Evolutionary conservation across 2,113 vertebrate genomes (phyloP), one percentile per base, ranked within the genome.

Genomic region (Himantopus leucocephalus): DNA sequence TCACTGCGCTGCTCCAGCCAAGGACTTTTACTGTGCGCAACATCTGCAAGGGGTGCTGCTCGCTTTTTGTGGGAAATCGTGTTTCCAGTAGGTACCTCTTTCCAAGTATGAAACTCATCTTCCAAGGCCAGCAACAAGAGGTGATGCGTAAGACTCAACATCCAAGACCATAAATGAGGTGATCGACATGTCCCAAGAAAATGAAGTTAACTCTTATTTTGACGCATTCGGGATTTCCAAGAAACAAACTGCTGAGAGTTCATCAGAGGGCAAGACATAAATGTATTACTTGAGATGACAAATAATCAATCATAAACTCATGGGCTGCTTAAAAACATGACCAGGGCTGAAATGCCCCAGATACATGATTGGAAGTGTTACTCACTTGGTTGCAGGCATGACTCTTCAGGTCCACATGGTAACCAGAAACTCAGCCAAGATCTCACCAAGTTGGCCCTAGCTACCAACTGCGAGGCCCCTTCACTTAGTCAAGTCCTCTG

Each of bases 361-460:
- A 68, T 72, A 56, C 3, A 11, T 14, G 62, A 76, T 12, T 68
- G 53, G 66, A 85, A 87, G 59, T 56, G 60, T 91, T 96, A 94
- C 60, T 94, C 68, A 74, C 50, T 86, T 63, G 56, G 60, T 85
- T 88, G 74, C 45, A 91, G 70, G 24, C 84, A 78, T 92, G 73
- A 94, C 74, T 94, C 73, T 59, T 93, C 85, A 72, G 35, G 62
- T 93, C 77, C 66, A 79, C 62, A 35, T 62, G 34, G 58, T 45
- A 92, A 93, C 45, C 48, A 95, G 90, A 94, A 95, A 79, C 48
- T 67, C 56, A 82, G 73, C 77, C 91, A 93, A 94, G 58, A 94
- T 68, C 32, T 91, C 58, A 93, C 80, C 91, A 88, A 91, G 70
- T 5, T 94, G 58, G 70, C 66, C 81, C 47, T 68, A 62, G 84